Conservation (phyloP, 2,113 vertebrate genomes). For the Coracopsis vasa region DNA sequence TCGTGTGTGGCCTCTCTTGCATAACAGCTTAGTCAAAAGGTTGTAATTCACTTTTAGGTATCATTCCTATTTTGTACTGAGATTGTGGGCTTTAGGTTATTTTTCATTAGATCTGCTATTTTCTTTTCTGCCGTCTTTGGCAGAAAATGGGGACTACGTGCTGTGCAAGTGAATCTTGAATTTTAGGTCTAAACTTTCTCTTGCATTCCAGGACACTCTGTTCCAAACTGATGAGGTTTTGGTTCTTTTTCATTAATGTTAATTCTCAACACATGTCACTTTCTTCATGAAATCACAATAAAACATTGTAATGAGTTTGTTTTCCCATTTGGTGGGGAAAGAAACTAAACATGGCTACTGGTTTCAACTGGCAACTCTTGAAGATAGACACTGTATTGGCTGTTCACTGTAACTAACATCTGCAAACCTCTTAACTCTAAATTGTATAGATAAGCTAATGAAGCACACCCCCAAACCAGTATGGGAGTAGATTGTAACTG, state of each 20-base stretch:
- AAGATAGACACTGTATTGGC: not conserved
- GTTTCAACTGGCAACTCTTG: not conserved
- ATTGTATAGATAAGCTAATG: not conserved
- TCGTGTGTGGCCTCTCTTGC: not conserved
- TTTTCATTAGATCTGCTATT: not conserved
- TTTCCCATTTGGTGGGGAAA: not conserved
- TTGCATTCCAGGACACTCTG: not conserved
- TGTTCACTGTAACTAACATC: not conserved
- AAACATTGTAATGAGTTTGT: not conserved
- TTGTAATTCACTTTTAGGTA: not conserved
- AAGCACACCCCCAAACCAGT: not conserved
- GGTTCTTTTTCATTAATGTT: not conserved
- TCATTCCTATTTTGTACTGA: not conserved
- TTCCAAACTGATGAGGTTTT: not conserved
- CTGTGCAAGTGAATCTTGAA: not conserved
- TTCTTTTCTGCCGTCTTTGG: not conserved
- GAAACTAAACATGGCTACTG: not conserved
- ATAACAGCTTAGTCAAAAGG: not conserved
- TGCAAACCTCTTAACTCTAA: not conserved
- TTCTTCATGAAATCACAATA: not conserved
- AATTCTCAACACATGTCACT: not conserved
- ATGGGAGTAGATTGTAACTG: not conserved
- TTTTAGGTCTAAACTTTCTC: not conserved
- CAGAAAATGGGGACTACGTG: not conserved
- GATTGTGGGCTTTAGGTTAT: not conserved